phyloP scores from a whole-genome alignment of 2,113 vertebrate species.

The Colistium nudipinnis region DNA sequence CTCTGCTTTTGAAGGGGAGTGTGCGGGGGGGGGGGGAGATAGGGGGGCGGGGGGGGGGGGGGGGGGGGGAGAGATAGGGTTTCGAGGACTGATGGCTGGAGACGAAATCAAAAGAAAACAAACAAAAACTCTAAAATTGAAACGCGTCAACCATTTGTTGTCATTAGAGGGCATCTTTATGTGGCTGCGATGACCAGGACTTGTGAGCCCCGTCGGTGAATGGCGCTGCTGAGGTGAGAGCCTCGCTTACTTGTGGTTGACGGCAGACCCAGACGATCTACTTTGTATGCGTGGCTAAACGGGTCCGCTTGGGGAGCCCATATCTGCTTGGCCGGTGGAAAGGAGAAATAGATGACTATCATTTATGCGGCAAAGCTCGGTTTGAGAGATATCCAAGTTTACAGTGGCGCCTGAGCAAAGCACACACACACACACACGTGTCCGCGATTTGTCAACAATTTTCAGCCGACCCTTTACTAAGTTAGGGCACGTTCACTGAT shows the following conservation, averaged over 20 bases:
- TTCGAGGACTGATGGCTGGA: neutral
- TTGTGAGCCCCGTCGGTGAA: slow-evolving; percentile 43
- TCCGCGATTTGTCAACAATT: slow-evolving; percentile 26
- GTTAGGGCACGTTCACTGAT: slow-evolving; percentile 20
- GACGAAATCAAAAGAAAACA: neutral
- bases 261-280: slow-evolving; percentile 55
- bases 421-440: slow-evolving; percentile 32
- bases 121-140: slow-evolving; percentile 6
- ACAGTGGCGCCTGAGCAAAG: slow-evolving; percentile 55
- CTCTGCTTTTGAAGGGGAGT: slow-evolving; percentile 73
- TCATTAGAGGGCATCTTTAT: slow-evolving; percentile 43
- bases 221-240: slow-evolving; percentile 38
- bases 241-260: slow-evolving; percentile 62
- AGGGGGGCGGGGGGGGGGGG: slow-evolving; percentile 12
- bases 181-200: slow-evolving; percentile 35
- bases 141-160: slow-evolving; percentile 47
- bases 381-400: slow-evolving; percentile 67
- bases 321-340: slow-evolving; percentile 73
- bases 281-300: slow-evolving; percentile 66
- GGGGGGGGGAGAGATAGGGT: slow-evolving; percentile 12
- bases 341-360: slow-evolving; percentile 68
- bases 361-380: slow-evolving; percentile 55
- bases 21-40: slow-evolving; percentile 18
- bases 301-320: slow-evolving; percentile 59
- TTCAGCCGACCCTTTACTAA: slow-evolving; percentile 13